Evolutionary conservation across 2,113 vertebrate genomes (phyloP).

Genomic region (Melanostigma gelatinosum): DNA sequence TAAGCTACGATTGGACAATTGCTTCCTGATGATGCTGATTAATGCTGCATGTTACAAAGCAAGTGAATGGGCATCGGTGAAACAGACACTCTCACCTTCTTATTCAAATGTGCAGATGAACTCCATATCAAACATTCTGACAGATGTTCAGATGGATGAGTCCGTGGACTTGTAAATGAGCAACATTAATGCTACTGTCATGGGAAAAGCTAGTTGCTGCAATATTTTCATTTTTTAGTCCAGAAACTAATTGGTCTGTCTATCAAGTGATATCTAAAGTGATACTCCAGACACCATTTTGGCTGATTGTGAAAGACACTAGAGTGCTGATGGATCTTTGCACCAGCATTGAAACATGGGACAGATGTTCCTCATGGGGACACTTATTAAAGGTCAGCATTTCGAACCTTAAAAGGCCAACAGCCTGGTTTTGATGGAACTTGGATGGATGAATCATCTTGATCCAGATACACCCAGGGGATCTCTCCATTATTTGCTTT

Average conservation of each 20-base stretch:
- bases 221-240: background rate
- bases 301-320: background rate
- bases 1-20: background rate
- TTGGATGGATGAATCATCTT: slow-evolving; percentile 30
- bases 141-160: slow-evolving; percentile 61
- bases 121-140: slow-evolving; percentile 34
- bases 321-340: slow-evolving; percentile 27
- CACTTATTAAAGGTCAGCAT: slow-evolving; percentile 60
- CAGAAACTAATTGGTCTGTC: background rate
- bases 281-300: slow-evolving; percentile 10
- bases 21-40: background rate
- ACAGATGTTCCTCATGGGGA: slow-evolving; percentile 37
- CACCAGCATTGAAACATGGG: slow-evolving; percentile 29
- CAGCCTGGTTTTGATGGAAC: slow-evolving; percentile 32
- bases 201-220: slow-evolving; percentile 13
- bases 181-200: slow-evolving; percentile 33
- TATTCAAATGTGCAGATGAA: slow-evolving; percentile 60
- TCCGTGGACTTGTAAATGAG: slow-evolving; percentile 61
- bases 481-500: slow-evolving; percentile 14
- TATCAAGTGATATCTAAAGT: slow-evolving; percentile 4
- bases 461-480: slow-evolving; percentile 12
- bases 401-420: slow-evolving; percentile 52
- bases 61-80: slow-evolving; percentile 12
- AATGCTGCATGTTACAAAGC: too few relatives aligned
- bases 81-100: slow-evolving; percentile 32